A percentile compares a stretch with the other conserved stretches of the same genome.
Conservation (phyloP, 2,888 invertebrate species). For the Stenotaenia linearis region DNA sequence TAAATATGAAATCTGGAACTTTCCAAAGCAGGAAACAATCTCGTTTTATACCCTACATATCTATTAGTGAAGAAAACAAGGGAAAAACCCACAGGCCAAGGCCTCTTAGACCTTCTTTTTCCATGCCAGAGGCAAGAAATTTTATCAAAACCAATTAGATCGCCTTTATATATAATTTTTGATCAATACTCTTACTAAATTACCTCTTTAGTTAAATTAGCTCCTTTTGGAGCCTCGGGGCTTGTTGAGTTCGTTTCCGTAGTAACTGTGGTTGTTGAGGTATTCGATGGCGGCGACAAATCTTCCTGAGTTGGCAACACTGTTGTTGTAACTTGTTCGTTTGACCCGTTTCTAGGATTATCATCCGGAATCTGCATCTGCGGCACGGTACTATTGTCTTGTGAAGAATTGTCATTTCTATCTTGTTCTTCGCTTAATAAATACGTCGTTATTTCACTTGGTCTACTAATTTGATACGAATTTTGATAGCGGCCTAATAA, state of each 20-base stretch:
- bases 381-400: neutral
- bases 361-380: neutral
- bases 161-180: neutral
- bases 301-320: neutral
- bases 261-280: neutral
- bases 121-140: neutral
- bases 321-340: neutral
- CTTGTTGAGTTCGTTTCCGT: neutral
- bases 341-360: neutral
- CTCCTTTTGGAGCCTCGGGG: neutral
- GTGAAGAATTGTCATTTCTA: neutral
- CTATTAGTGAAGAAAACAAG: neutral
- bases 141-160: neutral
- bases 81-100: conserved; percentile 14
- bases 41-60: too few species aligned
- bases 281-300: neutral
- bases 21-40: too few species aligned
- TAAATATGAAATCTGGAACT: too few species aligned
- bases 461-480: conserved; percentile 50
- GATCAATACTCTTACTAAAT: neutral
- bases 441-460: conserved; percentile 34
- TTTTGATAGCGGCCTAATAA: conserved; percentile 59
- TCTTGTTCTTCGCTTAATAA: conserved; percentile 34
- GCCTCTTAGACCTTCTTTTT: neutral
- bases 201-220: conserved; percentile 21